Conservation (phyloP, 92 coral and sea anemone species). For the Epizoanthus fatuus region DNA sequence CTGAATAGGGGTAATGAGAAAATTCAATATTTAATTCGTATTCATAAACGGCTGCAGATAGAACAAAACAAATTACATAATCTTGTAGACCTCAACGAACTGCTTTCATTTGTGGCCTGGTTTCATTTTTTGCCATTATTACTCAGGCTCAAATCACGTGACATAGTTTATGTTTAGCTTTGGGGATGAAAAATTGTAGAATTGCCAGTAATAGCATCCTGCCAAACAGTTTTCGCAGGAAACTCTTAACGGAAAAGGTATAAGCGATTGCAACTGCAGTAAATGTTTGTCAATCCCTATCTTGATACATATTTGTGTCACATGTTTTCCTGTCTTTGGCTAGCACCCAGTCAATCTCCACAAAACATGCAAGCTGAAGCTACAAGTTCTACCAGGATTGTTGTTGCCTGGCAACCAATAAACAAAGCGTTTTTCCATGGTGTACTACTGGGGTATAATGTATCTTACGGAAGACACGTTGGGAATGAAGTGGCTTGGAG, state of each 20-base stretch:
- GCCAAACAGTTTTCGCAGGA: no score
- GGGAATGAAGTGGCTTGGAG: conserved; percentile 1
- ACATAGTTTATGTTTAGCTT: no score
- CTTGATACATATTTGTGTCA: background rate
- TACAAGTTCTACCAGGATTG: conserved; percentile 57
- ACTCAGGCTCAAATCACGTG: no score
- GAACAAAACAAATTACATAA: background rate
- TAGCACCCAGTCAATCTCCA: conserved; percentile 77
- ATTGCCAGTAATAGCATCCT: no score
- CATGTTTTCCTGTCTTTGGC: conserved; percentile 10
- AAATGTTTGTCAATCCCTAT: no score
- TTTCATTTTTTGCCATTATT: background rate
- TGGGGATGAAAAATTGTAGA: no score
- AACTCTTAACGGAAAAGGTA: no score
- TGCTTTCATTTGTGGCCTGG: background rate
- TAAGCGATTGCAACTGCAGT: no score
- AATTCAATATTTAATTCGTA: no score
- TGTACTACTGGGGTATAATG: conserved; percentile 60
- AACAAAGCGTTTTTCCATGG: conserved; percentile 45
- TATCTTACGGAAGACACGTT: conserved; percentile 44
- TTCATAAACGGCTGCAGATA: background rate
- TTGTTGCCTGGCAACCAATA: conserved; percentile 71
- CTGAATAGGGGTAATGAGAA: no score
- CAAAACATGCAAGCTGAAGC: conserved; percentile 38
- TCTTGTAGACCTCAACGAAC: background rate